These are phyloP conservation scores for Danionella cerebrum DNA, from an alignment of 2,113 vertebrate species.

Conservation along the genomic window DNA sequence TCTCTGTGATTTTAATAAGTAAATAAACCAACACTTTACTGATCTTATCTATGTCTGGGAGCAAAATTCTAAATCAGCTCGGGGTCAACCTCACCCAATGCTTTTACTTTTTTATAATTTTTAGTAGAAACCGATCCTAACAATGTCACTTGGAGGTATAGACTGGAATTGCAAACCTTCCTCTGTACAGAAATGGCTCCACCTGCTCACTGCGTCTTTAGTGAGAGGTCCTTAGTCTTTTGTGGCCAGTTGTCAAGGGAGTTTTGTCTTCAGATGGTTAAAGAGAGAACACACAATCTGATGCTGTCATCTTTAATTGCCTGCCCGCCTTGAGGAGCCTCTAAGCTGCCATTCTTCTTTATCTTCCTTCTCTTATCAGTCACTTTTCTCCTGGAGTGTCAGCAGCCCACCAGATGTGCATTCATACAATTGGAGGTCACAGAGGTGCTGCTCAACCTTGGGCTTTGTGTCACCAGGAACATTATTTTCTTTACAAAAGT, in stretches of 20 bases:
- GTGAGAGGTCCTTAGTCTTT: conserved; percentile 23
- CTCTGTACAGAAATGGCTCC: not conserved
- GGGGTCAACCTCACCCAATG: too few species aligned
- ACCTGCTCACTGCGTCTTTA: not conserved
- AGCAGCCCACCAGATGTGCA: conserved; percentile 15
- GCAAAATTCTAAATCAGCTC: too few species aligned
- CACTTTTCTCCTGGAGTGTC: conserved; percentile 15
- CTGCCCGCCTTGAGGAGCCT: conserved; percentile 18
- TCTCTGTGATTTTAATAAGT: too few species aligned
- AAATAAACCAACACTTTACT: too few species aligned
- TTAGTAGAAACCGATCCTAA: too few species aligned
- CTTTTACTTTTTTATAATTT: too few species aligned
- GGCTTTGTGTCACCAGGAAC: conserved; percentile 3
- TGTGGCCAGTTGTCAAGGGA: conserved; percentile 24
- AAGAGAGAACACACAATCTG: conserved; percentile 30
- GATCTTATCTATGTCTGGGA: too few species aligned
- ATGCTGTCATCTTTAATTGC: conserved; percentile 42
- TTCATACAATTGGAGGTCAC: conserved; percentile 25
- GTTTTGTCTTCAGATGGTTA: conserved; percentile 21
- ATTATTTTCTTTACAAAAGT: conserved; percentile 1
- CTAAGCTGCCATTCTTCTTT: conserved; percentile 22
- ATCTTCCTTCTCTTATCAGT: conserved; percentile 5
- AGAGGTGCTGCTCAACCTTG: conserved; percentile 17
- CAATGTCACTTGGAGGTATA: too few species aligned
- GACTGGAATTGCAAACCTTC: too few species aligned